Evolutionary conservation across 2,888 invertebrate genomes (phyloP).

Genomic region (Mechanitis mazaeus): DNA sequence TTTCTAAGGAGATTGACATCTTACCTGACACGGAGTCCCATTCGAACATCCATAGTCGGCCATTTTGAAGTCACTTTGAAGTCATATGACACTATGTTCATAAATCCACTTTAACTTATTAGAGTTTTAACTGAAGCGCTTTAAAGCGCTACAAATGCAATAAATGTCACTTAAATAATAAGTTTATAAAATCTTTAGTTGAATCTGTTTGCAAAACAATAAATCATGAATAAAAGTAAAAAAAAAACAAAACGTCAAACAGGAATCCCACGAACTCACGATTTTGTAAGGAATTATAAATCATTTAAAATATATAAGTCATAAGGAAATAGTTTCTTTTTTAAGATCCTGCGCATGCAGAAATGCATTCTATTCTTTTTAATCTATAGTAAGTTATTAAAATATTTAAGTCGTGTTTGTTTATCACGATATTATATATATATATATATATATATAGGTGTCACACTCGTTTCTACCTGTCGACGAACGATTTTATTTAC

Average conservation of each 20-base stretch:
- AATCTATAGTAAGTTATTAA: slow-evolving; percentile 49
- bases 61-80: slow-evolving; percentile 42
- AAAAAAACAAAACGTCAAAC: slow-evolving; percentile 15
- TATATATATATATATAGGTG: no score
- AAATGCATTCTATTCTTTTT: slow-evolving; percentile 69
- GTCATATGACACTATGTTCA: slow-evolving; percentile 30
- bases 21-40: slow-evolving; percentile 51
- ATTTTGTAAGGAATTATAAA: slow-evolving; percentile 57
- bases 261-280: slow-evolving; percentile 37
- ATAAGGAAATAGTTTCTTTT: slow-evolving; percentile 75
- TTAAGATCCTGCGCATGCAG: slow-evolving; percentile 75
- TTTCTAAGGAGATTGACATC: slow-evolving; percentile 32
- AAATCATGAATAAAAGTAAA: slow-evolving; percentile 6
- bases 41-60: slow-evolving; percentile 57
- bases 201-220: no score
- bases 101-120: slow-evolving; percentile 13
- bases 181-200: background rate
- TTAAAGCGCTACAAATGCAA: background rate
- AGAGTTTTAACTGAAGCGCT: background rate
- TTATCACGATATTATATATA: slow-evolving; percentile 53
- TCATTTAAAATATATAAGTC: slow-evolving; percentile 74
- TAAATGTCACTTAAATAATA: background rate
- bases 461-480: no score
- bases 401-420: slow-evolving; percentile 62
- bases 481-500: no score